Base-by-base conservation (phyloP, 2,113 vertebrate species). In the Alectura lathami region DNA sequence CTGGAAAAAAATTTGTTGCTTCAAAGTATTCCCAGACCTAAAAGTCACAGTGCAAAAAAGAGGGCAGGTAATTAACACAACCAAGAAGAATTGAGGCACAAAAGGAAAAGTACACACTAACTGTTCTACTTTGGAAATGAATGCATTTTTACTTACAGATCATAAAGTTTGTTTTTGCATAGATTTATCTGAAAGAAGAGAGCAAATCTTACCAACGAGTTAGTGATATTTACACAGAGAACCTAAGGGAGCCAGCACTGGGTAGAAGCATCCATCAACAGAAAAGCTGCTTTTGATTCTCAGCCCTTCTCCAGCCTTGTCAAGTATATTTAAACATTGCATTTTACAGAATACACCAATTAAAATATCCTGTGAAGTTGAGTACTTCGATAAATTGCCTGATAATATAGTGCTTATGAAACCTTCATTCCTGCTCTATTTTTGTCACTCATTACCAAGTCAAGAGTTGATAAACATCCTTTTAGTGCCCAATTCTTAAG, bases 121-220 rank as follows among this genome's bases (percentile, higher is more conserved):
- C 98, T 98, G 94, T 97, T 99, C 98, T 98, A 98, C 97, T 99
- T 98, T 98, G 98, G 98, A 98, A 98, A 98, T 99, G 99, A 99
- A 99, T 99, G 99, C 99, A 99, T 99, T 99, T 99, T 99, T 99
- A 99, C 99, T 99, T 98, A 98, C 97, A 98, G 98, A 98, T 97
- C 98, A 95, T 97, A 98, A 98, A 98, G 98, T 97, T 98, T 98
- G 98, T 98, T 98, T 97, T 98, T 97, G 97, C 96, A 98, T 98
- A 98, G 97, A 98, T 97, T 98, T 97, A 98, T 98, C 98, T 98
- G 98, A 98, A 98, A 98, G 97, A 98, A 98, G 98, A 98, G 97
- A 98, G 98, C 96, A 98, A 96, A 98, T 98, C 98, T 98, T 98
- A 98, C 98, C 96, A 97, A 98, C 69, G 78, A 96, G 97, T 97